phyloP scores from a whole-genome alignment of 2,797 vertebrate species.

The Pipistrellus kuhlii region DNA sequence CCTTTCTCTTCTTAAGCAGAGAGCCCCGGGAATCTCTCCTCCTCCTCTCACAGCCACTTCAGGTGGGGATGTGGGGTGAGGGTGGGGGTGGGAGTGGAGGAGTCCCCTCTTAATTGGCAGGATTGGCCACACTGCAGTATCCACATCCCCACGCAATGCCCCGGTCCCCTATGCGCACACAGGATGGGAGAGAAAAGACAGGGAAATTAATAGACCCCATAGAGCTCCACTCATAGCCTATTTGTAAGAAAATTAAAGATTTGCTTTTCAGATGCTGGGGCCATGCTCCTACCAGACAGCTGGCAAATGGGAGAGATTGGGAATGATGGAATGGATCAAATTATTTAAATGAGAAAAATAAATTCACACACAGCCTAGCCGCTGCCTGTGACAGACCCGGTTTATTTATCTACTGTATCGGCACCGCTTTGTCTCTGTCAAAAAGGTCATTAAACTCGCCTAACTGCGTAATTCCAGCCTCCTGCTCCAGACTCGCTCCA shows the following conservation, averaged over 20 bases:
- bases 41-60: not conserved
- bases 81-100: not conserved
- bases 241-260: constrained; percentile 86
- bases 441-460: constrained; percentile 86
- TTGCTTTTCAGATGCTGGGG: constrained; percentile 81
- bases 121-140: not conserved
- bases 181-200: constrained; percentile 13
- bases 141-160: not conserved
- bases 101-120: not conserved
- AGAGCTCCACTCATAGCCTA: constrained; percentile 57
- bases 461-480: constrained; percentile 78
- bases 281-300: constrained; percentile 82
- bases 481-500: constrained; percentile 57
- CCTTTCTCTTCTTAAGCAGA: not conserved
- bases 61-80: no score
- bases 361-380: constrained; percentile 79
- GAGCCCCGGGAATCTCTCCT: not conserved
- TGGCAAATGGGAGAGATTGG: constrained; percentile 85
- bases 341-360: constrained; percentile 87
- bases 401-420: constrained; percentile 84
- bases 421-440: constrained; percentile 88
- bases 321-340: constrained; percentile 85
- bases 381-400: constrained; percentile 87
- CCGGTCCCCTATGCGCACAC: not conserved
- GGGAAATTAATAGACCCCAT: constrained; percentile 53